Evolutionary conservation across 2,113 vertebrate species (phyloP).

Genomic region (Laticauda colubrina): DNA sequence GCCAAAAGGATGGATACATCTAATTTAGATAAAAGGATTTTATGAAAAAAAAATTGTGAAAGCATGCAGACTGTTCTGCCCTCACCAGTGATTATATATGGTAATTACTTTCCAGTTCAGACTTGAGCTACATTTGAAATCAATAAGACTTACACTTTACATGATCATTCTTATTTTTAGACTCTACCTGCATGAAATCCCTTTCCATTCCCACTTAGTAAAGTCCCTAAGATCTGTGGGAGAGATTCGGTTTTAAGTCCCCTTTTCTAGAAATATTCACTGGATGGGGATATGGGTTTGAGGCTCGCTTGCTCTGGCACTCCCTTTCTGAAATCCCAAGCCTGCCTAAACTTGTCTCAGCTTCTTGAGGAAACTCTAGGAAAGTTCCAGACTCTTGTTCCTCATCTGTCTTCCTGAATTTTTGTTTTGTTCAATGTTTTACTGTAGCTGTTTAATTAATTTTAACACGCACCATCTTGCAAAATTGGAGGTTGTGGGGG

Average conservation of each 20-base stretch:
- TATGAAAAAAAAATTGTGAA: background rate
- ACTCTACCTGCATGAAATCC: background rate
- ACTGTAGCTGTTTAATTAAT: background rate
- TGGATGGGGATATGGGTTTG: background rate
- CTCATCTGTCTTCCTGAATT: background rate
- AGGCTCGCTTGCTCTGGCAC: no score
- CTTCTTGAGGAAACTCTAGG: background rate
- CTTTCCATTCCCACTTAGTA: background rate
- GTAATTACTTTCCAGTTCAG: background rate
- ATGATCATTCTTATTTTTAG: background rate
- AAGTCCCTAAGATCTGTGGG: background rate
- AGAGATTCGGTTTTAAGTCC: background rate
- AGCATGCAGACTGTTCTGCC: background rate
- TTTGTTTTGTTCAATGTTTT: background rate
- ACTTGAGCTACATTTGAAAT: background rate
- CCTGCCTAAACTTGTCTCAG: conserved; percentile 5
- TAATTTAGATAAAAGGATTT: background rate
- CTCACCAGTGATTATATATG: background rate
- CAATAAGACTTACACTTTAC: background rate
- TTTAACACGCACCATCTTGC: background rate
- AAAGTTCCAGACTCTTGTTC: background rate
- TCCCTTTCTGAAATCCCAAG: background rate
- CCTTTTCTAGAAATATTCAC: background rate
- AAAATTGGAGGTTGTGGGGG: background rate
- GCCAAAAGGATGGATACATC: background rate